Evolutionary conservation across 2,797 vertebrate species (phyloP), one percentile per base, ranked within the genome.

Genomic region (Takifugu rubripes): DNA sequence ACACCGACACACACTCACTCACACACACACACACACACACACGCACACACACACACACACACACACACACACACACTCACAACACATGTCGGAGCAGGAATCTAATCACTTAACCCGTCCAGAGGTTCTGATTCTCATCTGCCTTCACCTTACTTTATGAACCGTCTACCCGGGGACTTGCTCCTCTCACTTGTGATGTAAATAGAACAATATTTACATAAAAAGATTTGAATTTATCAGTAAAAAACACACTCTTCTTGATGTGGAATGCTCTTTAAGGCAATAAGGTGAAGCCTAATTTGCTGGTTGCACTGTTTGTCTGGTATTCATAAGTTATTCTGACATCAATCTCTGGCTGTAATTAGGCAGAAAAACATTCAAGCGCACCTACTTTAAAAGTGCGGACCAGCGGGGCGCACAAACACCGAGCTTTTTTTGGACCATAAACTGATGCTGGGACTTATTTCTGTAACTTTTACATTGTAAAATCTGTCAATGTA

Each of bases 121-220:
- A 83, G 76, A 78, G 84, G 81, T 84, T 88, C 67, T 55, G 72
- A 87, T 80, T 84, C 75, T 82, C 72, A 64, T 81, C 74, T 42
- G 61, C 71, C 77, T 86, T 84, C 70, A 89, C 88, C 85, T 88
- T 85, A 77, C 29, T 10, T 72, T 77, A 59, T 42, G 70, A 74
- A 75, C 27, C 26, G 74, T 72, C 78, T 78, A 82, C 83, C 77
- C 72, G 82, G 81, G 85, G 87, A 84, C 77, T 49, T 31, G 10
- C 73, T 54, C 54, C 53, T 3, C 78, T 85, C 77, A 86, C 87
- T 88, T 87, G 76, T 80, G 45, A 88, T 88, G 85, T 84, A 89
- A 89, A 89, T 86, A 78, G 84, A 89, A 81, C 86, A 52, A 75
- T 83, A 89, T 89, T 89, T 88, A 85, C 86, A 90, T 90, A 88